A percentile compares a stretch with the other conserved stretches of the same genome.
phyloP scores from a whole-genome alignment of 2,113 vertebrate species.

The Chlamydotis undulata region DNA sequence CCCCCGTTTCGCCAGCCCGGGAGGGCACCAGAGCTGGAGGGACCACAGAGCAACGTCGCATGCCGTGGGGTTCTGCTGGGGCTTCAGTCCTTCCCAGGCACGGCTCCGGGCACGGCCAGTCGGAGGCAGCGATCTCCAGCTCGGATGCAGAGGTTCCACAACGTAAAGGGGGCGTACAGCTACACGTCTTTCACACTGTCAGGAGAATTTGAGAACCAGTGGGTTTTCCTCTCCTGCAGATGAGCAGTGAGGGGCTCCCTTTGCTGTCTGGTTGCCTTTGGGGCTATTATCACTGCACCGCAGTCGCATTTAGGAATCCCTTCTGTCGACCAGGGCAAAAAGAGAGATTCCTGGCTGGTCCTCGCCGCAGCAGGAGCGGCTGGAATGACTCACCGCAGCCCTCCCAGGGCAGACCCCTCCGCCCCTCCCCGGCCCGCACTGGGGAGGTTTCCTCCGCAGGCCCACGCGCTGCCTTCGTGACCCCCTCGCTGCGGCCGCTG shows the following conservation, averaged over 20 bases:
- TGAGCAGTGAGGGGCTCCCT: not conserved
- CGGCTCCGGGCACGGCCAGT: not conserved
- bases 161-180: not conserved
- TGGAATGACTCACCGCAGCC: accelerated
- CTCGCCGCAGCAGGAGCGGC: accelerated
- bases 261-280: not conserved
- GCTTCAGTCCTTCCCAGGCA: not conserved
- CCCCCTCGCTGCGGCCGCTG: accelerated
- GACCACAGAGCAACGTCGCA: not conserved
- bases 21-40: not conserved
- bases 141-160: not conserved
- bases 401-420: not conserved
- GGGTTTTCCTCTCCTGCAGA: too few species aligned
- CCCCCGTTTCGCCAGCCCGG: not conserved
- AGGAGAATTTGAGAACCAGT: not conserved
- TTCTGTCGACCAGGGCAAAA: not conserved
- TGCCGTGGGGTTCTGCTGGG: not conserved
- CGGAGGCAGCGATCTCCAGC: not conserved
- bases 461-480: not conserved
- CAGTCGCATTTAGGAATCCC: not conserved
- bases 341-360: not conserved
- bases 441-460: not conserved
- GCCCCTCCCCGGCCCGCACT: not conserved
- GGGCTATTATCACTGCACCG: not conserved
- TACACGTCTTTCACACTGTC: not conserved